Evolutionary conservation across 2,888 invertebrate species (phyloP).

Genomic region (Tortrix viridana): DNA sequence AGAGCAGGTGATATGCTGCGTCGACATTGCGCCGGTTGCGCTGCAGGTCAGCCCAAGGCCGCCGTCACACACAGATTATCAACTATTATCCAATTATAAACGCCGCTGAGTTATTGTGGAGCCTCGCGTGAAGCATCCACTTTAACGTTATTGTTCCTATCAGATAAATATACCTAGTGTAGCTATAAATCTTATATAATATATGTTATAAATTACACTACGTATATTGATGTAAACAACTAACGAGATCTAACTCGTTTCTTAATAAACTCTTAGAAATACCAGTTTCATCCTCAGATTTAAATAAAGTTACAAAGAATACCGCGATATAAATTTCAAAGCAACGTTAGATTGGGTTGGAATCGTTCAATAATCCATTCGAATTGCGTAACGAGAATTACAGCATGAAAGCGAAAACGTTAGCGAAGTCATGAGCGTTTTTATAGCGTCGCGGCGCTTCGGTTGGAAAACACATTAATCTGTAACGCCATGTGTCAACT

Average conservation of each 20-base stretch:
- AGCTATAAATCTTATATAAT: constrained; percentile 30
- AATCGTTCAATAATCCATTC: constrained; percentile 3
- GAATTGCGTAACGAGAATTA: constrained; percentile 14
- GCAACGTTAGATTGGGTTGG: neutral
- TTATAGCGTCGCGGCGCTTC: constrained; percentile 19
- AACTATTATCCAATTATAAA: constrained; percentile 75
- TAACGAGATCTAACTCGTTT: constrained; percentile 20
- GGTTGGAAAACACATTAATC: constrained; percentile 38
- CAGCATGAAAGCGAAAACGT: constrained; percentile 15
- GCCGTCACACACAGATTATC: constrained; percentile 62
- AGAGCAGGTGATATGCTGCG: constrained; percentile 37
- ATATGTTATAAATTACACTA: constrained; percentile 16
- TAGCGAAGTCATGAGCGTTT: constrained; percentile 15
- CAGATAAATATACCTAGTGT: constrained; percentile 24
- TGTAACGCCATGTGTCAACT: constrained; percentile 42
- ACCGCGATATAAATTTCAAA: constrained; percentile 20
- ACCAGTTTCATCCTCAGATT: no score
- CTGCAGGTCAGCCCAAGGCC: constrained; percentile 66
- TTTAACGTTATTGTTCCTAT: constrained; percentile 36
- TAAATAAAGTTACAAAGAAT: no score
- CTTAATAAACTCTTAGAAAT: constrained; percentile 20
- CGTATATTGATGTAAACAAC: constrained; percentile 28
- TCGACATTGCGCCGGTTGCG: constrained; percentile 41
- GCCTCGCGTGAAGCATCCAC: constrained; percentile 50
- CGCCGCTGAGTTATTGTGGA: constrained; percentile 65